Evolutionary conservation across 1,140 invertebrate species (phyloP).

Genomic region (Gyrodactylus bullatarudis): DNA sequence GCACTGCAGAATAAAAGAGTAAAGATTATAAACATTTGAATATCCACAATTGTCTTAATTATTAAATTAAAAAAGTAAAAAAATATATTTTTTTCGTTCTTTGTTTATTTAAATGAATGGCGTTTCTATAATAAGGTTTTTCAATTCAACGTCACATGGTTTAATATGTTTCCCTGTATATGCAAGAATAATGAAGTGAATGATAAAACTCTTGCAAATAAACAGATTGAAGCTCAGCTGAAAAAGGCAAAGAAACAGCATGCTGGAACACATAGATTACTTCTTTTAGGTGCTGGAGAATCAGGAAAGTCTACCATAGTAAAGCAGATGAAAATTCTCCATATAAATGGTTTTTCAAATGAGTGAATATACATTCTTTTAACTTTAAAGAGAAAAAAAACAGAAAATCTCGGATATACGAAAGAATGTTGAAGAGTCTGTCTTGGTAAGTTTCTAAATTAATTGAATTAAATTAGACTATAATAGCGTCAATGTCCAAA

Average conservation of each 20-base stretch:
- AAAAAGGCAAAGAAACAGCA: conserved; percentile 1
- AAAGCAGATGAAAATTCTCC: conserved; percentile 97
- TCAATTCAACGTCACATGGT: too few species aligned
- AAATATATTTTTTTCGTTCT: not conserved
- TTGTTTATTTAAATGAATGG: too few species aligned
- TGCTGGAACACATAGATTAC: not conserved
- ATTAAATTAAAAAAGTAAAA: not conserved
- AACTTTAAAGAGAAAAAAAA: conserved; percentile 11
- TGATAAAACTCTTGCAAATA: not conserved
- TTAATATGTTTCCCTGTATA: not conserved
- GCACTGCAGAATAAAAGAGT: not conserved
- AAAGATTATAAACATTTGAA: not conserved
- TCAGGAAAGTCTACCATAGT: conserved; percentile 96
- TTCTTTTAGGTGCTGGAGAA: conserved; percentile 18
- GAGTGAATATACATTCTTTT: conserved; percentile 16
- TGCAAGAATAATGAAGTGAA: not conserved
- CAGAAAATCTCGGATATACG: conserved; percentile 14
- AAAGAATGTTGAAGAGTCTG: conserved; percentile 13
- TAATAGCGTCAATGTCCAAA: conserved; percentile 5
- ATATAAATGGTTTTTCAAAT: conserved; percentile 86
- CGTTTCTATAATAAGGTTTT: too few species aligned
- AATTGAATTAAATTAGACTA: conserved; percentile 1
- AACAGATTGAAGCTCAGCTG: conserved; percentile 2
- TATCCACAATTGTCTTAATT: not conserved
- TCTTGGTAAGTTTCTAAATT: conserved; percentile 10